Percentiles rank a stretch among this genome's conserved stretches.
phyloP scores from a whole-genome alignment of 2,888 invertebrate species.

The Creontiades dilutus region DNA sequence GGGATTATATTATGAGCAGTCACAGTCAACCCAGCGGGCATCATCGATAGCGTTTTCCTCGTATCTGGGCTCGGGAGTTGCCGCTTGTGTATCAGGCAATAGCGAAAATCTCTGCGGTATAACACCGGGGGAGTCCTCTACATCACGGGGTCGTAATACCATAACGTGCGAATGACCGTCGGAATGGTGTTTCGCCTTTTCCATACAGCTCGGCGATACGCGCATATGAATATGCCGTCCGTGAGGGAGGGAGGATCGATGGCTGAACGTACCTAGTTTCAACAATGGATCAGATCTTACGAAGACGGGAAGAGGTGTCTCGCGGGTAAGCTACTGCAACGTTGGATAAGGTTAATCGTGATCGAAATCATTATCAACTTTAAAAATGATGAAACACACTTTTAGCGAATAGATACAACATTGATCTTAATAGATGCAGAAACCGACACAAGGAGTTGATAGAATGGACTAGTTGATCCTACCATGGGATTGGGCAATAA shows the following conservation, averaged over 20 bases:
- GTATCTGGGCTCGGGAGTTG: not conserved
- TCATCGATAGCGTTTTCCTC: constrained; percentile 43
- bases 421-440: too few species aligned
- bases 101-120: constrained; percentile 36
- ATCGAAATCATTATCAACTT: too few species aligned
- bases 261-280: not conserved
- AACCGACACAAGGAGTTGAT: too few species aligned
- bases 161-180: constrained; percentile 38
- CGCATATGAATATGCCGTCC: constrained; percentile 2
- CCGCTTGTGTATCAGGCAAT: constrained; percentile 10
- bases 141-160: constrained; percentile 20
- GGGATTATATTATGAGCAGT: constrained; percentile 69
- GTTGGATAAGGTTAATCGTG: too few species aligned
- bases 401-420: too few species aligned
- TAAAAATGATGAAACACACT: too few species aligned
- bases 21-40: constrained; percentile 46
- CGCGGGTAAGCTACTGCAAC: too few species aligned
- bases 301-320: too few species aligned
- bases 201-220: not conserved
- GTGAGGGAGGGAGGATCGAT: not conserved
- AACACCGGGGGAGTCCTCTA: constrained; percentile 10
- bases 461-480: too few species aligned
- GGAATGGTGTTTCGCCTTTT: constrained; percentile 33
- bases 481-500: too few species aligned
- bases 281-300: too few species aligned